Percentiles rank a stretch among this genome's conserved stretches.
phyloP scores from a whole-genome alignment of 2,888 invertebrate species.

The Ceramica pisi region DNA sequence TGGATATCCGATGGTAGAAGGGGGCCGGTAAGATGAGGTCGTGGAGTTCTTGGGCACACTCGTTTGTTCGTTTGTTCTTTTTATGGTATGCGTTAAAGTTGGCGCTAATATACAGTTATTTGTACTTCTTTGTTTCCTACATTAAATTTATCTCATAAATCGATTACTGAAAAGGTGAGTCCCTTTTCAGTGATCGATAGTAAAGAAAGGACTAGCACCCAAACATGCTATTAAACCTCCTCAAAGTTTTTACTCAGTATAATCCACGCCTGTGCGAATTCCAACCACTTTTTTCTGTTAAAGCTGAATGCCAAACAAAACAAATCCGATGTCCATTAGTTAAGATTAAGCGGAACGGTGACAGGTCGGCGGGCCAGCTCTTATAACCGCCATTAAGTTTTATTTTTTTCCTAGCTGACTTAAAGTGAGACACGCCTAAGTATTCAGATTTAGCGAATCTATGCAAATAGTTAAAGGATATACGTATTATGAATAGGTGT shows the following conservation, averaged over 20 bases:
- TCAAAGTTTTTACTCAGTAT: slow-evolving; percentile 12
- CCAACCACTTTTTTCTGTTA: slow-evolving; percentile 23
- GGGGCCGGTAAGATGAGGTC: no score
- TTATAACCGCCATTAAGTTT: slow-evolving; percentile 44
- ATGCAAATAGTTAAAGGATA: neutral
- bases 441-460: neutral
- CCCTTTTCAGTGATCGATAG: neutral
- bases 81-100: no score
- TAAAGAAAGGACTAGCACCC: neutral
- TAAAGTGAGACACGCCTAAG: slow-evolving; percentile 12
- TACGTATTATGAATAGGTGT: no score
- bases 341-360: slow-evolving; percentile 53
- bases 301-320: slow-evolving; percentile 50
- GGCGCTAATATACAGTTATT: no score
- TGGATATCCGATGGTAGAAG: no score
- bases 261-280: slow-evolving; percentile 25
- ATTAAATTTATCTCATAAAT: neutral
- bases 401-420: slow-evolving; percentile 20
- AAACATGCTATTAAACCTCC: slow-evolving; percentile 15
- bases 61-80: no score
- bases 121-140: no score
- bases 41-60: no score
- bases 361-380: slow-evolving; percentile 40
- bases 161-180: neutral
- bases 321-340: slow-evolving; percentile 56